Evolutionary conservation across 2,888 invertebrate species (phyloP).

Genomic region (Allophyes oxyacanthae): DNA sequence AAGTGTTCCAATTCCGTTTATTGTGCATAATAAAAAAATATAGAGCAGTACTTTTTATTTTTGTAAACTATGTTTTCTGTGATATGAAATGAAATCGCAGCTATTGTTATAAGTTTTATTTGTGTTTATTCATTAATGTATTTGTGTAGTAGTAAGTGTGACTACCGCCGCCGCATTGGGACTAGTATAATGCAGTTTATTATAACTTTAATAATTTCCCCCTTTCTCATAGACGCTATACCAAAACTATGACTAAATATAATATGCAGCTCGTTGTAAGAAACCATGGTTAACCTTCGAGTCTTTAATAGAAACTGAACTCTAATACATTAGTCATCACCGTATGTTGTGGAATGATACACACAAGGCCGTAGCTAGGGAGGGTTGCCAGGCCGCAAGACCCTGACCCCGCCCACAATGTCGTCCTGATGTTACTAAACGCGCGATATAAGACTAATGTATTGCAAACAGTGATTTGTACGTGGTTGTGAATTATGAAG

Average conservation of each 20-base stretch:
- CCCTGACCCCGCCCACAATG: neutral
- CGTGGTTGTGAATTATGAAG: slow-evolving; percentile 44
- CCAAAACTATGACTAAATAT: slow-evolving; percentile 44
- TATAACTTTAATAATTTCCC: slow-evolving; percentile 32
- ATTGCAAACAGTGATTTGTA: slow-evolving; percentile 39
- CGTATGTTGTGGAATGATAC: slow-evolving; percentile 8
- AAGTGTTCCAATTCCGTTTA: slow-evolving; percentile 65
- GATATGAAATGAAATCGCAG: slow-evolving; percentile 73
- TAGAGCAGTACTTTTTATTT: slow-evolving; percentile 58
- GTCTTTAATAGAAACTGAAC: slow-evolving; percentile 1
- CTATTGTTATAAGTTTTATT: slow-evolving; percentile 60
- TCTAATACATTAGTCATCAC: slow-evolving; percentile 3
- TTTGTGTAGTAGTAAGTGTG: slow-evolving; percentile 41
- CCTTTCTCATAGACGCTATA: slow-evolving; percentile 46
- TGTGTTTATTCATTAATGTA: slow-evolving; percentile 55
- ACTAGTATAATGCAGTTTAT: slow-evolving; percentile 37
- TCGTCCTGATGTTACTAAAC: slow-evolving; percentile 16
- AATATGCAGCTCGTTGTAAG: slow-evolving; percentile 48
- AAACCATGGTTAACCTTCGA: slow-evolving; percentile 35
- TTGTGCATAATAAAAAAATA: slow-evolving; percentile 47
- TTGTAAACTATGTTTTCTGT: slow-evolving; percentile 73
- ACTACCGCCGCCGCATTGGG: slow-evolving; percentile 31
- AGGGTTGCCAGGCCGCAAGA: neutral
- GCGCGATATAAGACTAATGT: slow-evolving; percentile 28
- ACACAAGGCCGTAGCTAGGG: slow-evolving; percentile 46